Conservation (phyloP, 1,140 invertebrate genomes). For the Listronotus oregonensis region DNA sequence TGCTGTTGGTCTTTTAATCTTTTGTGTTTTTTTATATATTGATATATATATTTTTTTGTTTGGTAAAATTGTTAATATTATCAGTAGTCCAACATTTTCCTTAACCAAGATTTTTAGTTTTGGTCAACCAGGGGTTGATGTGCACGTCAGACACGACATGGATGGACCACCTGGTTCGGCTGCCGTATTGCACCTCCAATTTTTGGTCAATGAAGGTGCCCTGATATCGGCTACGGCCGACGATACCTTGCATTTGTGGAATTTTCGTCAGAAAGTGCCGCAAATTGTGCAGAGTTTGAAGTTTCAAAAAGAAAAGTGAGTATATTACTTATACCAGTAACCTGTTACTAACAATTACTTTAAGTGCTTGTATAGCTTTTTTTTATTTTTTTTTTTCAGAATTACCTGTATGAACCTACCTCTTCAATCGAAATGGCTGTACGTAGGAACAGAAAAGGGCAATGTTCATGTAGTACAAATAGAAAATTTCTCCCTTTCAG, state of each 20-base stretch:
- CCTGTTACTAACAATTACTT: too few species aligned
- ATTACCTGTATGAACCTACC: constrained; percentile 93
- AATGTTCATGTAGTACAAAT: constrained; percentile 98
- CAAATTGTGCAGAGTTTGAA: constrained; percentile 95
- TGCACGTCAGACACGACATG: constrained; percentile 84
- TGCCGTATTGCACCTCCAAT: constrained; percentile 88
- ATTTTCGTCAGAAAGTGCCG: constrained; percentile 92
- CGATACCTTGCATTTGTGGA: constrained; percentile 96
- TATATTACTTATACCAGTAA: background rate
- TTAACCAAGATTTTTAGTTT: constrained; percentile 67
- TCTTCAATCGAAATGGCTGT: constrained; percentile 97
- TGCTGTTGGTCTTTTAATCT: too few species aligned
- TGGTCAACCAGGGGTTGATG: constrained; percentile 93
- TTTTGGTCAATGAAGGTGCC: constrained; percentile 95
- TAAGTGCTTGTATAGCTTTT: too few species aligned
- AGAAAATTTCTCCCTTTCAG: constrained; percentile 93
- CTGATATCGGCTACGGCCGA: constrained; percentile 93
- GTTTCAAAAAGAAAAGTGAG: constrained; percentile 94
- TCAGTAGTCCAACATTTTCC: constrained; percentile 42
- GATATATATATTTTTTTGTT: too few species aligned
- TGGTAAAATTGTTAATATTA: too few species aligned
- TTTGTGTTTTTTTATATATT: too few species aligned
- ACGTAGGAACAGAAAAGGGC: constrained; percentile 96
- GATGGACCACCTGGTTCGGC: constrained; percentile 55
- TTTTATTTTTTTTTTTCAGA: constrained; percentile 61